These are phyloP conservation scores for Eunapius fragilis DNA, from an alignment of 37 sponge, comb jelly and placozoan genomes.

Conservation along the genomic window DNA sequence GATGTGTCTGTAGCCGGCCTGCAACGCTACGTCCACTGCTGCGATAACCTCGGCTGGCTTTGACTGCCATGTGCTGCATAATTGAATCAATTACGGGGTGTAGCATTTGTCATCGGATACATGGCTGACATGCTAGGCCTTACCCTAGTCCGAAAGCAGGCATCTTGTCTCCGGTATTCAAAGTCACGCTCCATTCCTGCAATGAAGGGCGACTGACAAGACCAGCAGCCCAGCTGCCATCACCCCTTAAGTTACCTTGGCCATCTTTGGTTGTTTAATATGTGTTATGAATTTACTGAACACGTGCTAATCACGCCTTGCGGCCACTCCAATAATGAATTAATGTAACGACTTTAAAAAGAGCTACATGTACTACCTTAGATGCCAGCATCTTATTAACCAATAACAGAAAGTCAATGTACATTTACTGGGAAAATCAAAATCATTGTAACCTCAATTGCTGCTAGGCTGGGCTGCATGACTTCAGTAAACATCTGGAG, in stretches of 20 bases:
- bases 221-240: not conserved
- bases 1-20: conserved; percentile 78
- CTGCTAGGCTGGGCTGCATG: too few relatives aligned
- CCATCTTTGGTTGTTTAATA: not conserved
- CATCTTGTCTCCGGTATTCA: conserved; percentile 72
- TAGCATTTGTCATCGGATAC: not conserved
- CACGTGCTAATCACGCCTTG: too few relatives aligned
- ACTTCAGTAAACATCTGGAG: too few relatives aligned
- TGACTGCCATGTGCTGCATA: conserved; percentile 61
- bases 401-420: too few relatives aligned
- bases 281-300: too few relatives aligned
- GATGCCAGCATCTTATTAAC: too few relatives aligned
- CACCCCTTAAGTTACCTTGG: not conserved
- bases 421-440: too few relatives aligned
- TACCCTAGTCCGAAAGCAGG: conserved; percentile 82
- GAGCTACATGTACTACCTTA: too few relatives aligned
- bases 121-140: not conserved
- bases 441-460: too few relatives aligned
- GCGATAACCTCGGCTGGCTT: conserved; percentile 48
- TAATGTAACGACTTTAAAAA: too few relatives aligned
- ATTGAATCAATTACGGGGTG: too few relatives aligned
- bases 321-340: too few relatives aligned
- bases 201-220: not conserved
- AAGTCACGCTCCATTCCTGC: conserved; percentile 51
- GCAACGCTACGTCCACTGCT: conserved; percentile 67